Percentiles rank a stretch among this genome's conserved stretches.
Evolutionary conservation across 2,888 invertebrate genomes (phyloP).

Genomic region (Drosophila kambysellisi): DNA sequence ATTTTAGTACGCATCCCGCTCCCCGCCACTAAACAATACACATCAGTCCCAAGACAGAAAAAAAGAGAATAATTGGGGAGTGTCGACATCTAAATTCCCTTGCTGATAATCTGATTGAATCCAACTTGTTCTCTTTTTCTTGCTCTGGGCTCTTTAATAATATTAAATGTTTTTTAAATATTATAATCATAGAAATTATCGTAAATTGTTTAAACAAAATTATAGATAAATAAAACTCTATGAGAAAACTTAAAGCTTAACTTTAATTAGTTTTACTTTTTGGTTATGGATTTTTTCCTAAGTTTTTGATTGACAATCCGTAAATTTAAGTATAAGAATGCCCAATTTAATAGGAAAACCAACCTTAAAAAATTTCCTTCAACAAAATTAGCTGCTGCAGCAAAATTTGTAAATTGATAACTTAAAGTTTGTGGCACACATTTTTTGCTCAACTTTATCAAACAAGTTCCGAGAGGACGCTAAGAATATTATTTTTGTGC

Average conservation of each 20-base stretch:
- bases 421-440: not conserved
- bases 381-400: not conserved
- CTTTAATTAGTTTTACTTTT: no score
- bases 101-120: not conserved
- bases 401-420: not conserved
- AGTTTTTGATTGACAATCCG: not conserved
- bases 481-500: not conserved
- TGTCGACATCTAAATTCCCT: slow-evolving; percentile 41
- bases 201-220: no score
- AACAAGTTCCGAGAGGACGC: not conserved
- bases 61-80: not conserved
- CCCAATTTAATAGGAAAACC: not conserved
- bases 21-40: slow-evolving; percentile 51
- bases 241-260: no score
- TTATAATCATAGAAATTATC: not conserved
- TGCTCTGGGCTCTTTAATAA: not conserved
- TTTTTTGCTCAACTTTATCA: not conserved
- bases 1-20: slow-evolving; percentile 37
- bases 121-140: not conserved
- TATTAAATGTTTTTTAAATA: not conserved
- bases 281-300: not conserved
- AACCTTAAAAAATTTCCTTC: not conserved
- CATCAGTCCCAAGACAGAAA: slow-evolving; percentile 6
- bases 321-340: no score
- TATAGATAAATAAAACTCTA: not conserved